These are phyloP conservation scores for Phyllostomus hastatus DNA, from an alignment of 2,113 vertebrate species.

Conservation along the genomic window DNA sequence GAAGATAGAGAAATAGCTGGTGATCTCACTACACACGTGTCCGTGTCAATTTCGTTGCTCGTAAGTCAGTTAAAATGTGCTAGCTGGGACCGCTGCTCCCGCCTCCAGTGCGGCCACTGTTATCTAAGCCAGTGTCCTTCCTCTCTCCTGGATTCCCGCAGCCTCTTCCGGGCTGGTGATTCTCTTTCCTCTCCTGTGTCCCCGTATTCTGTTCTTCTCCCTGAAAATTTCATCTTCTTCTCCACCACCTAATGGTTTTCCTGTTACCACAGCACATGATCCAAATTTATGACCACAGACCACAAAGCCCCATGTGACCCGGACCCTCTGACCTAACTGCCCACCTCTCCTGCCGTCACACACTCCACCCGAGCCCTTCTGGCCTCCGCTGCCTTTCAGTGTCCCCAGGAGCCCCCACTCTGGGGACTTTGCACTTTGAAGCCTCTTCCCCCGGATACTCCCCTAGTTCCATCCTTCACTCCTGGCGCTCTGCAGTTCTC, in stretches of 20 bases:
- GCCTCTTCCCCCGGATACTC: not conserved
- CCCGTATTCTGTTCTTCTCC: not conserved
- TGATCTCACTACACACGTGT: not conserved
- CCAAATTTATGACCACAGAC: not conserved
- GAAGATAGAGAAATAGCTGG: not conserved
- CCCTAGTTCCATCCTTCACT: not conserved
- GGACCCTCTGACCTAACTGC: not conserved
- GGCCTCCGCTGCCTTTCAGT: not conserved
- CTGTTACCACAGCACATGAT: not conserved
- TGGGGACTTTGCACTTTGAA: not conserved
- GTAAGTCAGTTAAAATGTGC: not conserved
- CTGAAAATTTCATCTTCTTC: not conserved
- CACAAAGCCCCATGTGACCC: not conserved
- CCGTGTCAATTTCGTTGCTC: not conserved
- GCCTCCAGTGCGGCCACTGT: accelerated
- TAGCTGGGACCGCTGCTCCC: not conserved
- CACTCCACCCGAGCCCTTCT: not conserved
- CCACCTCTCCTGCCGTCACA: accelerated
- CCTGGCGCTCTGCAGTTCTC: not conserved
- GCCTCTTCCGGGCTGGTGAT: not conserved
- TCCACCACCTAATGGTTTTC: not conserved
- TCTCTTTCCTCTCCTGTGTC: not conserved
- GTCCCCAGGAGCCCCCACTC: not conserved
- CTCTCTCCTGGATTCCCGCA: not conserved
- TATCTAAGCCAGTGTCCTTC: not conserved